Percentiles rank a stretch among this genome's conserved stretches.
These are phyloP conservation scores for Heliconius himera DNA, from an alignment of 1,140 invertebrate species.

Conservation along the genomic window DNA sequence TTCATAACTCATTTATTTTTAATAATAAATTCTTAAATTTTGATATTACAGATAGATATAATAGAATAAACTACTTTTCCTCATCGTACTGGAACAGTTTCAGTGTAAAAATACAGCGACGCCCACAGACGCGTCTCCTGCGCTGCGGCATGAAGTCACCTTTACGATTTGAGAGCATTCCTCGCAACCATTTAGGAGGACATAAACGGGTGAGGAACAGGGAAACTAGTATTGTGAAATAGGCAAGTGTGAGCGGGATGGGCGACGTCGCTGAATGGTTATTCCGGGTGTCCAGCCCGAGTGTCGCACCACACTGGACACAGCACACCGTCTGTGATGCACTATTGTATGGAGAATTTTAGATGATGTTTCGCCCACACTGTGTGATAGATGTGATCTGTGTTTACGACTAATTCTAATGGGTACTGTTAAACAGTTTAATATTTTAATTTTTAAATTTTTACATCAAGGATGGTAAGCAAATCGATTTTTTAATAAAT, in stretches of 20 bases:
- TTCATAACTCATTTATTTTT: too few species aligned
- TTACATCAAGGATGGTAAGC: too few species aligned
- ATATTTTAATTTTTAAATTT: too few species aligned
- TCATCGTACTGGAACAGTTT: constrained; percentile 23
- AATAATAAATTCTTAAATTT: too few species aligned
- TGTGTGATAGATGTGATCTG: too few species aligned
- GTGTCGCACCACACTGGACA: neutral
- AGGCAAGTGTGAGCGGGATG: constrained; percentile 26
- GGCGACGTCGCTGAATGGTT: constrained; percentile 2
- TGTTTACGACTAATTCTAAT: too few species aligned
- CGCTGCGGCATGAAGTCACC: constrained; percentile 40
- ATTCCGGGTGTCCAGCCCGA: constrained; percentile 29
- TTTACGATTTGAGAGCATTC: constrained; percentile 45
- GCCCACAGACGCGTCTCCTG: neutral
- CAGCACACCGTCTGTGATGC: neutral
- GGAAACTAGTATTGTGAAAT: neutral
- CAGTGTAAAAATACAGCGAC: constrained; percentile 33
- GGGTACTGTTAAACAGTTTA: too few species aligned
- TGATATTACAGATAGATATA: too few species aligned
- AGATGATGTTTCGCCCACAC: too few species aligned
- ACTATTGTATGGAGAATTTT: neutral
- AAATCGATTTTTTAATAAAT: too few species aligned
- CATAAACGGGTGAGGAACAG: neutral
- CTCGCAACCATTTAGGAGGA: constrained; percentile 23
- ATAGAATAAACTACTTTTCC: neutral